phyloP scores from a whole-genome alignment of 2,797 vertebrate species.

The Characodon lateralis region DNA sequence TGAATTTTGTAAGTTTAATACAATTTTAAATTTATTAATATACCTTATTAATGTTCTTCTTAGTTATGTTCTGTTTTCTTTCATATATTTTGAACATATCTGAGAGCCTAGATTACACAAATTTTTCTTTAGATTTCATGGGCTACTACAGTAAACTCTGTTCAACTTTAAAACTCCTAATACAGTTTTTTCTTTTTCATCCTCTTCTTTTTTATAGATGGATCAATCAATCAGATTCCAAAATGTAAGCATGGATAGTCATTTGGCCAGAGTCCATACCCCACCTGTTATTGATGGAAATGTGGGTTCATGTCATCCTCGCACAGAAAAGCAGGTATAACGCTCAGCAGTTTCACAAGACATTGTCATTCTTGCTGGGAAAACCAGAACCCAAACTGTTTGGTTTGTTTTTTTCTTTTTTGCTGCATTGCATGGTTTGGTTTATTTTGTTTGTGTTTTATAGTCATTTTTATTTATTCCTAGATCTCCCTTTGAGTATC shows the following conservation, averaged over 20 bases:
- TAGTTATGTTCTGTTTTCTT: slow-evolving; percentile 9
- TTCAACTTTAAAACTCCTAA: slow-evolving; percentile 2
- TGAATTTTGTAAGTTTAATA: slow-evolving; percentile 81
- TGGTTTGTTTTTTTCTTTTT: slow-evolving; percentile 31
- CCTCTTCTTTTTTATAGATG: slow-evolving; percentile 61
- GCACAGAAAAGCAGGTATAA: slow-evolving; percentile 65
- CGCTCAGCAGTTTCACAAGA: slow-evolving; percentile 13
- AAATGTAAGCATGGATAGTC: slow-evolving; percentile 43
- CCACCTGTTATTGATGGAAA: slow-evolving; percentile 52
- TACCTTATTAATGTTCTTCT: neutral
- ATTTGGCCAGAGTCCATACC: slow-evolving; percentile 31
- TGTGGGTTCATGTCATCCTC: slow-evolving; percentile 45
- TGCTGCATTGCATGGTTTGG: slow-evolving; percentile 39
- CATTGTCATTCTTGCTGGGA: slow-evolving; percentile 8
- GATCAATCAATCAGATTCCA: slow-evolving; percentile 54
- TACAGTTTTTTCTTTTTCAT: slow-evolving; percentile 10
- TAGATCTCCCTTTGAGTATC: slow-evolving; percentile 80
- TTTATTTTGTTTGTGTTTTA: slow-evolving; percentile 56
- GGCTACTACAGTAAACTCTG: neutral
- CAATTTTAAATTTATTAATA: neutral
- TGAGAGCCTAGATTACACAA: neutral
- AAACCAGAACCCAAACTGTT: neutral
- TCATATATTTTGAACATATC: slow-evolving; percentile 26
- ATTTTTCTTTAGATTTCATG: neutral
- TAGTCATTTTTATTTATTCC: slow-evolving; percentile 69